Conservation (phyloP, 2,888 invertebrate species). For the Merodon equestris region DNA sequence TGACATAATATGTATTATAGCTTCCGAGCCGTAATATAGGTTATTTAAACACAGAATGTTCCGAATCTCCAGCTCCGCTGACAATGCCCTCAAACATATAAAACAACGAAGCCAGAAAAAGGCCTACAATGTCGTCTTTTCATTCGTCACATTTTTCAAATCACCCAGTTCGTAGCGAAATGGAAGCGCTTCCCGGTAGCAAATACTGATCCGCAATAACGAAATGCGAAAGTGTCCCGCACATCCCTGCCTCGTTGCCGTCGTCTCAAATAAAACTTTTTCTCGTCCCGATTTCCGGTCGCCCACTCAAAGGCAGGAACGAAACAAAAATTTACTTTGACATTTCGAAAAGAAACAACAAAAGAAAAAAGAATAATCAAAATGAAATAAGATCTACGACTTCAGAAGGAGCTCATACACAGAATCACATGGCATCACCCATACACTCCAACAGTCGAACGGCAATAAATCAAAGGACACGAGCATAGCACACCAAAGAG, state of each 20-base stretch:
- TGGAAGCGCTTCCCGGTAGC: conserved; percentile 3
- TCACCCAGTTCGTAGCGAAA: conserved; percentile 26
- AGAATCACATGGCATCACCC: not conserved
- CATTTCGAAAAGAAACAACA: conserved; percentile 29
- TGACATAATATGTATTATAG: too few species aligned
- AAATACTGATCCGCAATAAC: conserved; percentile 19
- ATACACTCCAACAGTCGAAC: conserved; percentile 31
- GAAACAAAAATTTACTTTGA: conserved; percentile 50
- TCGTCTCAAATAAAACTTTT: conserved; percentile 26
- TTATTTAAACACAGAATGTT: conserved; percentile 19
- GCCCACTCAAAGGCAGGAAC: conserved; percentile 28
- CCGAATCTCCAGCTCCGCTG: conserved; percentile 12
- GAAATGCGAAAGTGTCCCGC: conserved; percentile 28
- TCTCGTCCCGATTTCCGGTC: too few species aligned
- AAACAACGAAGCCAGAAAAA: conserved; percentile 38
- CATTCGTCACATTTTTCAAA: conserved; percentile 35
- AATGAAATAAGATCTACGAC: conserved; percentile 53
- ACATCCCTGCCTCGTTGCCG: conserved; percentile 13
- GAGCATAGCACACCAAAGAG: conserved; percentile 11
- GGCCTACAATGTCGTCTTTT: conserved; percentile 2
- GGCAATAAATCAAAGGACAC: conserved; percentile 63
- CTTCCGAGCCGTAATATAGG: not conserved
- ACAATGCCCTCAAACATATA: conserved; percentile 38
- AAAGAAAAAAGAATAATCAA: conserved; percentile 61
- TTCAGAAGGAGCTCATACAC: conserved; percentile 18